phyloP scores from a whole-genome alignment of 2,797 vertebrate species.

The Pangasius macronema region DNA sequence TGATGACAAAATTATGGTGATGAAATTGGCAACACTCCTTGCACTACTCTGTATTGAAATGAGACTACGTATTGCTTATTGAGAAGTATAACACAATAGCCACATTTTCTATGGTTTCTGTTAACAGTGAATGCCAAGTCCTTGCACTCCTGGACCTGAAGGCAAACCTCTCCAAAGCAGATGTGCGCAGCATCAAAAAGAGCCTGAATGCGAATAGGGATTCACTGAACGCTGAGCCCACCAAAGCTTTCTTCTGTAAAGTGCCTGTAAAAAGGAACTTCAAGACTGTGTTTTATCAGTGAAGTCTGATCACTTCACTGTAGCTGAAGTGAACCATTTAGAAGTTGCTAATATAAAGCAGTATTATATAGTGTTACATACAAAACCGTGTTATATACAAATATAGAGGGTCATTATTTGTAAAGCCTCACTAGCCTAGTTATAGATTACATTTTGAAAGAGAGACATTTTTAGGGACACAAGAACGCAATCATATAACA shows the following conservation, averaged over 20 bases:
- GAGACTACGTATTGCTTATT: neutral
- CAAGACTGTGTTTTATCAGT: neutral
- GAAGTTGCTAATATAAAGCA: neutral
- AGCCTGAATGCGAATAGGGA: constrained; percentile 70
- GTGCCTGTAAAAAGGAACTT: constrained; percentile 56
- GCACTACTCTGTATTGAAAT: neutral
- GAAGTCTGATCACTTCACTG: neutral
- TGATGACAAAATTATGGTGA: neutral
- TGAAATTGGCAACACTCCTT: neutral
- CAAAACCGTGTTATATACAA: no score
- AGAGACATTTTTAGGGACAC: neutral
- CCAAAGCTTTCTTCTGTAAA: constrained; percentile 69
- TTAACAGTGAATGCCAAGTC: constrained; percentile 78
- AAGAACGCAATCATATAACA: neutral
- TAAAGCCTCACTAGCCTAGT: neutral
- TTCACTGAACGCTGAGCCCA: neutral
- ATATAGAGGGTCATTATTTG: neutral
- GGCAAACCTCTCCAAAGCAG: constrained; percentile 68
- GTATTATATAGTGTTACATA: neutral
- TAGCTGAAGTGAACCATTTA: neutral
- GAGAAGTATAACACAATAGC: neutral
- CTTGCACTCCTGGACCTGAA: constrained; percentile 81
- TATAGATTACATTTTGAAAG: neutral
- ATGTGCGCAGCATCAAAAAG: constrained; percentile 72
- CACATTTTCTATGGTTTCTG: neutral